Percentiles rank a stretch among this genome's conserved stretches.
phyloP scores from a whole-genome alignment of 2,888 invertebrate species.

The Phyllotreta cruciferae region DNA sequence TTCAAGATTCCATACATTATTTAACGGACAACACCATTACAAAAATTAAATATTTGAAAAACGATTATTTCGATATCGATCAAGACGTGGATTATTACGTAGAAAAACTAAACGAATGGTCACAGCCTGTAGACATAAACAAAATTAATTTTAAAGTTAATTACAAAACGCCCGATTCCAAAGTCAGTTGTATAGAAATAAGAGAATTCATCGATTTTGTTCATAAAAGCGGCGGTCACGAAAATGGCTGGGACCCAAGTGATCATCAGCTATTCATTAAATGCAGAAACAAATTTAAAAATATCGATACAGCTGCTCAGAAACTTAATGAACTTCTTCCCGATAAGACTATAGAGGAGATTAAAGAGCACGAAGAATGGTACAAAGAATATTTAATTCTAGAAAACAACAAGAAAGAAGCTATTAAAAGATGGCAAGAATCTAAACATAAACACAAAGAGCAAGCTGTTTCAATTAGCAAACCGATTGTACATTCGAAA shows the following conservation, averaged over 20 bases:
- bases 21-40: conserved; percentile 43
- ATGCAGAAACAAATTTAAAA: conserved; percentile 51
- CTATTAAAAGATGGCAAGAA: conserved; percentile 60
- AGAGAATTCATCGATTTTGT: conserved; percentile 66
- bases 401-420: conserved; percentile 58
- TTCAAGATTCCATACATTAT: conserved; percentile 51
- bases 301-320: conserved; percentile 45
- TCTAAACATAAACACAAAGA: conserved; percentile 47
- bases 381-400: conserved; percentile 60
- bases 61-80: conserved; percentile 45
- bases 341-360: conserved; percentile 56
- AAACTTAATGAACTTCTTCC: conserved; percentile 46
- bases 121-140: conserved; percentile 44
- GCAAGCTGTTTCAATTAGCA: neutral
- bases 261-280: conserved; percentile 65
- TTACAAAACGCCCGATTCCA: conserved; percentile 7
- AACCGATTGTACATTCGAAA: conserved; percentile 28
- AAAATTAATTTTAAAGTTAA: conserved; percentile 14
- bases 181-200: conserved; percentile 59
- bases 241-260: conserved; percentile 66
- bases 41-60: conserved; percentile 43
- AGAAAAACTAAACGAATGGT: conserved; percentile 50
- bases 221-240: conserved; percentile 61
- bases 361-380: conserved; percentile 63
- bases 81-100: conserved; percentile 50